Evolutionary conservation across 1,140 invertebrate genomes (phyloP).

Genomic region (Tenebrio molitor): DNA sequence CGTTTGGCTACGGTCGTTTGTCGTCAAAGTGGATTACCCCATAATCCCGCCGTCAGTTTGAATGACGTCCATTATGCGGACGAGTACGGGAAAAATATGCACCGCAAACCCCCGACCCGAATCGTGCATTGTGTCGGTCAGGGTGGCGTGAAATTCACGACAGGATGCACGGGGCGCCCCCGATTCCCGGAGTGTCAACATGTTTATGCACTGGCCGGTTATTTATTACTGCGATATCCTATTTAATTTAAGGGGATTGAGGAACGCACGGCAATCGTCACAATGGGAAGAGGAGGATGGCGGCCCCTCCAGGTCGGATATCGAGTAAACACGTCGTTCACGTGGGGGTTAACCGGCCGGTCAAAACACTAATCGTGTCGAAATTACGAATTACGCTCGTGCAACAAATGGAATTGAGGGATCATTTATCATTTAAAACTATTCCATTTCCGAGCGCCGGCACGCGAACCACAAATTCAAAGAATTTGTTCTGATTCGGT

Average conservation of each 20-base stretch:
- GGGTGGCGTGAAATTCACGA: conserved; percentile 38
- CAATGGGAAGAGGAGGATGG: too few species aligned
- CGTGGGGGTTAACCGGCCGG: background rate
- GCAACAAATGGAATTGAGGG: conserved; percentile 4
- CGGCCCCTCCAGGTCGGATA: too few species aligned
- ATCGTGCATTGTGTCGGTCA: conserved; percentile 17
- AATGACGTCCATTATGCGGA: conserved; percentile 32
- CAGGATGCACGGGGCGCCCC: background rate
- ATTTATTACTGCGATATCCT: conserved; percentile 17
- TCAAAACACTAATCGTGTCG: conserved; percentile 12
- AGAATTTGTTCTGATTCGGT: background rate
- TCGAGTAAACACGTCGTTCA: too few species aligned
- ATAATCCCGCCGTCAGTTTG: conserved; percentile 31
- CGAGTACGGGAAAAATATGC: conserved; percentile 34
- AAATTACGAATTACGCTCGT: background rate
- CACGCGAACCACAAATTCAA: background rate
- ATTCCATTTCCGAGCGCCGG: background rate
- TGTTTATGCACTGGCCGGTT: conserved; percentile 16
- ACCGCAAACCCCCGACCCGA: conserved; percentile 15
- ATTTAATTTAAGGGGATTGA: conserved; percentile 8
- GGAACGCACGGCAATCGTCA: background rate
- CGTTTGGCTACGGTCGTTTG: conserved; percentile 13
- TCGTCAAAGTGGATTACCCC: conserved; percentile 39
- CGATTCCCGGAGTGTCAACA: conserved; percentile 6
- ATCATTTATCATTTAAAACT: conserved; percentile 16